Evolutionary conservation across 2,888 invertebrate species (phyloP), one percentile per base, ranked within the genome.

Genomic region (Ochlodes sylvanus): DNA sequence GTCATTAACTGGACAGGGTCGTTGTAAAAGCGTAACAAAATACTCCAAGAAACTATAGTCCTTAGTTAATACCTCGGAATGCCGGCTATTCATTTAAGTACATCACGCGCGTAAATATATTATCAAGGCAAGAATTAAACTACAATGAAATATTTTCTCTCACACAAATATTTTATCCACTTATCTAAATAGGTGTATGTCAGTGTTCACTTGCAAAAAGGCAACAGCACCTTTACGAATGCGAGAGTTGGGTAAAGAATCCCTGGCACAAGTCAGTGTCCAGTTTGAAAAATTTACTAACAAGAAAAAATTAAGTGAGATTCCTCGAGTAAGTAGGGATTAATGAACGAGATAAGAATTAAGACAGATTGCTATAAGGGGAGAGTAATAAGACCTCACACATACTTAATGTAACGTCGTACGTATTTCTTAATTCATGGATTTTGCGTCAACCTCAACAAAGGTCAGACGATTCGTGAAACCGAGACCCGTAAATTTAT

Each of bases 121-220:
- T 55, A 55, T 61, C 67, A 67, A 67, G 67, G 38, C 60, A 55
- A 42, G 67, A 61, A 61, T 67, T 67, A 67, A 67, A 67, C 55
- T 52, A 67, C 67, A 67, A 67, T 67, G 61, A 67, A 67, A 67
- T 67, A 61, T 67, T 61, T 67, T 67, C 67, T 61, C 67, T 67
- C 67, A 44, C 67, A 67, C 67, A 67, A 67, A 67, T 61, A 67
- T 67, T 67, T 67, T 67, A 67, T 67, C 67, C 67, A 67, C 67
- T 67, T 67, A 67, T 61, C 67, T 67, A 67, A 67, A 67, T 67
- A 67, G 61, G 61, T 67, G 67, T 67, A 67, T 61, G 67, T 67
- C 67, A 65, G 65, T 65, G 50, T 66, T 61, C 54, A 55, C 38
- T 38, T 58, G 38, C 32, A 66, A 66, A 66, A 66, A 66, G 54